Evolutionary conservation across 2,888 invertebrate genomes (phyloP).

Genomic region (Cremastinae sp.): DNA sequence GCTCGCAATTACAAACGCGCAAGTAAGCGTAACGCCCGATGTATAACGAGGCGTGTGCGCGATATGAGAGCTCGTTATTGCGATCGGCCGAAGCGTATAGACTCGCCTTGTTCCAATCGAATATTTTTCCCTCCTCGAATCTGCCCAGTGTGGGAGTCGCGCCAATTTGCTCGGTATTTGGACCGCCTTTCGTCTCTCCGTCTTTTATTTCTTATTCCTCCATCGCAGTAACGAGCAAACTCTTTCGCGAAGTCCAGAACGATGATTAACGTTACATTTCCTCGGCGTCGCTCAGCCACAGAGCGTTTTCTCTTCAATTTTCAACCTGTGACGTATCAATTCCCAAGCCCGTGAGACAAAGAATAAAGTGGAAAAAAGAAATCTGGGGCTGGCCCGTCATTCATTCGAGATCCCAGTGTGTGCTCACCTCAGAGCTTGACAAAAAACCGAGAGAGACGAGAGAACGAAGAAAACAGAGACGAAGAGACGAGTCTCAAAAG

Average conservation of each 20-base stretch:
- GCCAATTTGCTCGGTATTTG: slow-evolving; percentile 78
- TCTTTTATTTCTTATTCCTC: slow-evolving; percentile 58
- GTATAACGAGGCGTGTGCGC: slow-evolving; percentile 73
- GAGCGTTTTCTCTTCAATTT: no score
- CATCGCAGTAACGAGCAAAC: background rate
- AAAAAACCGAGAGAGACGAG: slow-evolving; percentile 15
- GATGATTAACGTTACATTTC: background rate
- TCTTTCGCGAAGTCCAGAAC: background rate
- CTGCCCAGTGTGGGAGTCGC: slow-evolving; percentile 74
- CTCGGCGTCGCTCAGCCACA: no score
- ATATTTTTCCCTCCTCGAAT: background rate
- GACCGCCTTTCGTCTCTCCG: slow-evolving; percentile 67
- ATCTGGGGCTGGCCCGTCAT: background rate
- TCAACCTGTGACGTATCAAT: slow-evolving; percentile 26
- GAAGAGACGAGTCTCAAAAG: slow-evolving; percentile 44
- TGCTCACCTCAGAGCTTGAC: no score
- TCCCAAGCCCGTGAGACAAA: background rate
- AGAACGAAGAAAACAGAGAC: slow-evolving; percentile 43
- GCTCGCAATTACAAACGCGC: slow-evolving; percentile 77
- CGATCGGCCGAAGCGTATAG: background rate
- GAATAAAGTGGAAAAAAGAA: background rate
- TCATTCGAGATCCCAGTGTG: background rate
- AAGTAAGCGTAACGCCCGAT: slow-evolving; percentile 75
- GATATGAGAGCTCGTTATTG: slow-evolving; percentile 72
- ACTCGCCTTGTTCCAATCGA: slow-evolving; percentile 31